A percentile compares a stretch with the other conserved stretches of the same genome.
These are phyloP conservation scores for Upupa epops DNA, from an alignment of 2,113 vertebrate species.

Conservation along the genomic window DNA sequence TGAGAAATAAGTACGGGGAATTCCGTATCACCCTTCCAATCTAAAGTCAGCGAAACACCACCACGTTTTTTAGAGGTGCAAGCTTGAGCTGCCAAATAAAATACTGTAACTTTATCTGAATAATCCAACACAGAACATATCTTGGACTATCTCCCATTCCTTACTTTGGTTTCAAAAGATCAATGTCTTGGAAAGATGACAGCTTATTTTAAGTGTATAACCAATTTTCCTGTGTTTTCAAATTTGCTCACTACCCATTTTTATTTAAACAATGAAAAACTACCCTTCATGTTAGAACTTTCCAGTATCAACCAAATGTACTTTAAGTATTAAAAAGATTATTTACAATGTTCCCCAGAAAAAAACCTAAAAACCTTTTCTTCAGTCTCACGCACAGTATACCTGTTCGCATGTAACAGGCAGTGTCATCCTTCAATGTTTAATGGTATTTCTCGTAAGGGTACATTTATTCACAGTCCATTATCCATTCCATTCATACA, in stretches of 20 bases:
- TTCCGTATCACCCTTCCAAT: conserved; percentile 54
- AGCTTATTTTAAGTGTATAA: conserved; percentile 44
- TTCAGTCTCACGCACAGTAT: conserved; percentile 66
- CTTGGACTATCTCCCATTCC: conserved; percentile 32
- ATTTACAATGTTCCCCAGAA: conserved; percentile 81
- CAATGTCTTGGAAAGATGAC: conserved; percentile 50
- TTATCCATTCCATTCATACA: conserved; percentile 72
- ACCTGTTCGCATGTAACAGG: conserved; percentile 65
- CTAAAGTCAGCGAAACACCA: conserved; percentile 52
- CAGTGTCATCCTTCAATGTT: conserved; percentile 62
- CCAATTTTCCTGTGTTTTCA: conserved; percentile 74
- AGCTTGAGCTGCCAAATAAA: conserved; percentile 70
- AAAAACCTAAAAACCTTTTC: conserved; percentile 60
- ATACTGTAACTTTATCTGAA: conserved; percentile 56
- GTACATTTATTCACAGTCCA: conserved; percentile 72
- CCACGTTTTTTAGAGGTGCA: conserved; percentile 63
- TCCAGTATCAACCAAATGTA: conserved; percentile 84
- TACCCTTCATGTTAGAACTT: conserved; percentile 83
- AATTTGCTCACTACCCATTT: conserved; percentile 69
- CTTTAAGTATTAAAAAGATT: conserved; percentile 82
- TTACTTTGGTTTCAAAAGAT: conserved; percentile 79
- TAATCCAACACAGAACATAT: conserved; percentile 61
- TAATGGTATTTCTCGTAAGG: conserved; percentile 63
- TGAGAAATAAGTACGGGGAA: conserved; percentile 58
- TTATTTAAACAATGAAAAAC: conserved; percentile 85